Evolutionary conservation across 2,113 vertebrate species (phyloP), one percentile per base, ranked within the genome.

Genomic region (Mugil cephalus): DNA sequence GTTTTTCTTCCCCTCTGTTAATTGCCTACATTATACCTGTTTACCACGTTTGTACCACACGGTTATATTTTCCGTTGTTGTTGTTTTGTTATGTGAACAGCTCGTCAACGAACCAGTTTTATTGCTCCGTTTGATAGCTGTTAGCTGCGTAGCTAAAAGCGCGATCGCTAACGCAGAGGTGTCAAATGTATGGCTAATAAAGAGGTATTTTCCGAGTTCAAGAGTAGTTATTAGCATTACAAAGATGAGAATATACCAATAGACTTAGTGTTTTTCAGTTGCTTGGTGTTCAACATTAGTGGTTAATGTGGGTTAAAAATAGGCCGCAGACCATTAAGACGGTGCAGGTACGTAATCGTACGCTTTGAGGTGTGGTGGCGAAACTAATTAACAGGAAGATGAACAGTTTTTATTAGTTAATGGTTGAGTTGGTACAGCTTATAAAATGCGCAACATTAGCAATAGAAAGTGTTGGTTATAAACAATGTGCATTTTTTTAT

Each of bases 121-220:
- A 48, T 10, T 15, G 4, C 36, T 15, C 4, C n/a, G 7, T 30
- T 65, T 75, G 15, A 15, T 54, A 82, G 36, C 10, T 46, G 60
- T 78, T 87, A 89, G 88, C 88, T 62, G 0, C 43, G 45, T 24
- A 2, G 77, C 77, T 88, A 82, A 58, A 3, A 10, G 0, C 0
- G 42, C 24, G 6, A 5, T 3, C 9, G 18, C 12, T 9, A 47
- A 39, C 19, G n/a, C 12, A 21, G 11, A 12, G 11, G 6, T 1
- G 17, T n/a, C 1, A n/a, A 18, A 18, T 30, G 2, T 0, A n/a
- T 46, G 5, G 6, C 0, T 7, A 19, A 4, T 5, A 12, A 1
- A 1, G 10, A 4, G 2, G 0, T 7, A 1, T 64, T 43, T 36
- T 1, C 0, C 1, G 17, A 0, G 1, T 56, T 0, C 8, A n/a